These are phyloP conservation scores for Xyrichtys novacula DNA, from an alignment of 2,797 vertebrate genomes.

Conservation along the genomic window DNA sequence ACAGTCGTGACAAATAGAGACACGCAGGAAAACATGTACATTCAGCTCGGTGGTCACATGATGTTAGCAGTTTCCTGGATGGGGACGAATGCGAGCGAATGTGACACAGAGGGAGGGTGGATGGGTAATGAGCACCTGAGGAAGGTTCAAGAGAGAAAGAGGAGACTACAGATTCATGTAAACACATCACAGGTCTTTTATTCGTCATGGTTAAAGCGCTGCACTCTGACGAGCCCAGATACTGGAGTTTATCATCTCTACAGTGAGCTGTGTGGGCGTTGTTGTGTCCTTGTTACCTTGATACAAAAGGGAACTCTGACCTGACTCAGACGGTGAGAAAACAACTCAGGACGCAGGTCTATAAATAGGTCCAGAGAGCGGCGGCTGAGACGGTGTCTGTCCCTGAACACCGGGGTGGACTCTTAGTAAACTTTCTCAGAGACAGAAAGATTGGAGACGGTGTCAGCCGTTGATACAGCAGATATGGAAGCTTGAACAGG, in stretches of 20 bases:
- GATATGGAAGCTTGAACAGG: no score
- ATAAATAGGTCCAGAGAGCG: slow-evolving; percentile 50
- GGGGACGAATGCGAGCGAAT: slow-evolving; percentile 22
- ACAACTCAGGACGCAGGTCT: slow-evolving; percentile 34
- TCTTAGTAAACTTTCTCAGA: slow-evolving; percentile 11
- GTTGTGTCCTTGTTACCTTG: background rate
- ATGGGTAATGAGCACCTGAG: slow-evolving; percentile 15
- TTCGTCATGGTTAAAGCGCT: slow-evolving; percentile 25
- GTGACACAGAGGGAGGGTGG: slow-evolving; percentile 6
- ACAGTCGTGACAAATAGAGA: background rate
- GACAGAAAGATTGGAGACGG: slow-evolving; percentile 15
- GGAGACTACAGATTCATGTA: slow-evolving; percentile 20
- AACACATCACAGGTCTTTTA: slow-evolving; percentile 31
- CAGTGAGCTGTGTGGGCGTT: no score
- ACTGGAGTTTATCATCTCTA: no score
- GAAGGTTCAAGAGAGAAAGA: slow-evolving; percentile 5
- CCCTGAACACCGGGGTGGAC: slow-evolving; percentile 24
- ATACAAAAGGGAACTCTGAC: slow-evolving; percentile 32
- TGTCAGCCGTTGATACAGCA: no score
- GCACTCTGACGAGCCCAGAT: no score
- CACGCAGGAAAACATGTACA: slow-evolving; percentile 6
- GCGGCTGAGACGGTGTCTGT: slow-evolving; percentile 30
- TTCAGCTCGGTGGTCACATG: slow-evolving; percentile 8
- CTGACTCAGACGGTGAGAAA: slow-evolving; percentile 13
- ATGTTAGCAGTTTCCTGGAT: slow-evolving; percentile 10